Base-by-base conservation (phyloP, 2,113 vertebrate genomes). In the Cottus gobio region DNA sequence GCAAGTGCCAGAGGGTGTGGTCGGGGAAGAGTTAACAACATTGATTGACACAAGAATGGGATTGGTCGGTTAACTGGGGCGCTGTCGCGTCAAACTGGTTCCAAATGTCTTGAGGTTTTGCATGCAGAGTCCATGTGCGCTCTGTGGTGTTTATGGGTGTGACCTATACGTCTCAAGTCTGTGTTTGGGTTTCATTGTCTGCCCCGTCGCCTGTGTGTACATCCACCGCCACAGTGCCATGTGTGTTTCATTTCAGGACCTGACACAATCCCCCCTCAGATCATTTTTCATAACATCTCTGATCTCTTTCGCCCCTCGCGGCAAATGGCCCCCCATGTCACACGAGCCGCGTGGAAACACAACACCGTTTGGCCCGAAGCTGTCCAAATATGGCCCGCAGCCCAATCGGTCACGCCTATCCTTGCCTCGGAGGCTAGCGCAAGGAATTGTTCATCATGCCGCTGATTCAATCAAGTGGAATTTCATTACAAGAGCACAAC, bases 371-470 rank as follows among this genome's bases (percentile, higher is more conserved):
- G 80, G 89, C 80, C 80, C 69, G 22, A 76, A 86, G 83, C 78
- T 83, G 80, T 75, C 89, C 86, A 89, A 87, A 81, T 87, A 90
- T 89, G 86, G 84, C 87, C 75, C 24, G 2, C 42, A 7, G 85
- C 85, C 86, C 75, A 69, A 80, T 85, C 77, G 61, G 76, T 87
- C 79, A 87, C 22, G 37, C 78, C 69, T 48, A 54, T 60, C 80
- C 56, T 5, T 3, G 28, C 79, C 73, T 71, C 2, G n/a, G 72
- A 42, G 60, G 48, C 66, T 9, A 16, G 52, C 46, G 24, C 67
- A 22, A 82, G 54, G 69, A 85, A 72, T 64, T n/a, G 34, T 81
- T 75, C 76, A 77, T 80, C 83, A 50, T 24, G 50, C 42, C 28
- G 58, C 58, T 60, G 63, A 88, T 81, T 84, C 63, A 85, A 75